Evolutionary conservation across 2,888 invertebrate species (phyloP).

Genomic region (Serripes groenlandicus): DNA sequence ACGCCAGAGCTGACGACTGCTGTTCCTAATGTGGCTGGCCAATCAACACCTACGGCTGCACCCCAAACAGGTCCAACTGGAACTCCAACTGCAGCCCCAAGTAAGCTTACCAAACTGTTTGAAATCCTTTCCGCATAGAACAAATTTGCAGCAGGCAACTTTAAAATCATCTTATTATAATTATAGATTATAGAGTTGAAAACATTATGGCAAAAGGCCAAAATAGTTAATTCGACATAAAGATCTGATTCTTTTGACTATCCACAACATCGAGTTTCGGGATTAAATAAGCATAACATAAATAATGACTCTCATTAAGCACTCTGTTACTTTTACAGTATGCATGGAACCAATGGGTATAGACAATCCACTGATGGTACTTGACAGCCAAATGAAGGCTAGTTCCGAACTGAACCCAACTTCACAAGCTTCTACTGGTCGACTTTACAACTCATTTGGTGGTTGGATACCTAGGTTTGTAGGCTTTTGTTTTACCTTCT

Average conservation of each 20-base stretch:
- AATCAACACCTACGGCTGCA: constrained; percentile 44
- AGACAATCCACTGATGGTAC: constrained; percentile 71
- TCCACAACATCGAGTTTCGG: no score
- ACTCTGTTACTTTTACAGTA: no score
- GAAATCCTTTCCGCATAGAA: no score
- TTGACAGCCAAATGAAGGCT: constrained; percentile 74
- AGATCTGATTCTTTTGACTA: no score
- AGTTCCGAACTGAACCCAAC: constrained; percentile 69
- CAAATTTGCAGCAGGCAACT: no score
- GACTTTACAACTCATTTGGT: constrained; percentile 84
- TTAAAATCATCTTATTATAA: no score
- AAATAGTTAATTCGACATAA: no score
- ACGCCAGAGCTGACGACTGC: constrained; percentile 23
- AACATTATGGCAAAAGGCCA: no score
- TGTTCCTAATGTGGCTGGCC: constrained; percentile 25
- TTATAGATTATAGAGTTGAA: no score
- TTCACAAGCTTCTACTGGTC: constrained; percentile 86
- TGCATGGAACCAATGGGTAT: constrained; percentile 70
- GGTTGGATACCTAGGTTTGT: constrained; percentile 76
- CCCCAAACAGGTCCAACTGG: constrained; percentile 31
- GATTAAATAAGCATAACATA: not conserved
- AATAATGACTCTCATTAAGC: not conserved
- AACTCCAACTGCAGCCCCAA: constrained; percentile 58
- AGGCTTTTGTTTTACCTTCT: constrained; percentile 1
- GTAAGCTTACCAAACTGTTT: no score